A percentile compares a stretch with the other conserved stretches of the same genome.
phyloP scores from a whole-genome alignment of 1,140 invertebrate genomes.

The Sinonovacula constricta region DNA sequence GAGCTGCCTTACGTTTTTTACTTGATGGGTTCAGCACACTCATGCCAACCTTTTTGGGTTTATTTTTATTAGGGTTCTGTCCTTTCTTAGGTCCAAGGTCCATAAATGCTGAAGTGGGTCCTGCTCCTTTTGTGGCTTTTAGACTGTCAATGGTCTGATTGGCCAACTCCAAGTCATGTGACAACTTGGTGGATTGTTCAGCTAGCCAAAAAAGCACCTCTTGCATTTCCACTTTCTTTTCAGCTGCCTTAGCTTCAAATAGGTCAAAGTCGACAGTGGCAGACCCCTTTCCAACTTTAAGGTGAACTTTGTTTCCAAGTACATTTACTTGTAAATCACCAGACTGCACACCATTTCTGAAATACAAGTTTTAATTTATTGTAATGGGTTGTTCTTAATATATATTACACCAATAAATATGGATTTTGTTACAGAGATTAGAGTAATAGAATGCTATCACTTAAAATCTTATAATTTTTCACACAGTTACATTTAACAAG shows the following conservation, averaged over 20 bases:
- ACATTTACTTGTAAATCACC: conserved; percentile 62
- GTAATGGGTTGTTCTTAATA: too few species aligned
- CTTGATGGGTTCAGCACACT: conserved; percentile 74
- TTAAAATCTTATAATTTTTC: too few species aligned
- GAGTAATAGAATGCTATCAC: too few species aligned
- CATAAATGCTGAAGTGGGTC: conserved; percentile 53
- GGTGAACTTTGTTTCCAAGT: conserved; percentile 64
- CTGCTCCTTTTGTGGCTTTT: conserved; percentile 55
- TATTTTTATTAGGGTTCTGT: conserved; percentile 58
- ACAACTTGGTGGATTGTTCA: conserved; percentile 54
- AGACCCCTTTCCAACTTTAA: conserved; percentile 66
- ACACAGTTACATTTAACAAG: too few species aligned
- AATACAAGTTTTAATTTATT: conserved; percentile 37
- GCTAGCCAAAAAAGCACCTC: conserved; percentile 69
- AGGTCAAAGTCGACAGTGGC: conserved; percentile 63
- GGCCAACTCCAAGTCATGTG: conserved; percentile 59
- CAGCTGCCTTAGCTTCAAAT: conserved; percentile 71
- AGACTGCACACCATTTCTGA: conserved; percentile 67
- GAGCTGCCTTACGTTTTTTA: conserved; percentile 71
- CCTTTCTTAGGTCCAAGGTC: conserved; percentile 66
- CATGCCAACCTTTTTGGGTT: conserved; percentile 72
- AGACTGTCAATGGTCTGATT: conserved; percentile 67
- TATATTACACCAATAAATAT: too few species aligned
- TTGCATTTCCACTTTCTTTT: conserved; percentile 70
- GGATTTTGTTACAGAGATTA: too few species aligned